Conservation (phyloP, 2,888 invertebrate species). For the Chrysolina haemoptera region DNA sequence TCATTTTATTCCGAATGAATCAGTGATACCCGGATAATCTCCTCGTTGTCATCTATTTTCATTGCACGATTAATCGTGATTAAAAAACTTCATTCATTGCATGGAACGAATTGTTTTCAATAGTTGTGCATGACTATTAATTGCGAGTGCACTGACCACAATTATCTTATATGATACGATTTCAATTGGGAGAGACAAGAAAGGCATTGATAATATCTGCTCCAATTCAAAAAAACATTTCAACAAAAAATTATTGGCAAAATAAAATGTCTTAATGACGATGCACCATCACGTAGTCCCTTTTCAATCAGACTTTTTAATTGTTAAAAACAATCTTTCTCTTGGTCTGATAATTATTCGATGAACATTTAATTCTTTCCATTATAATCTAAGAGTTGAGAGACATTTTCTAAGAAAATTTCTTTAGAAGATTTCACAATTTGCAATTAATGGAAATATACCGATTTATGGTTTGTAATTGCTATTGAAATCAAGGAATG, state of each 20-base stretch:
- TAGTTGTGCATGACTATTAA: slow-evolving; percentile 4
- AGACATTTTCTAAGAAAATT: no score
- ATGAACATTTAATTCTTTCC: background rate
- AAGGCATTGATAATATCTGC: background rate
- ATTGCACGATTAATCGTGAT: slow-evolving; percentile 1
- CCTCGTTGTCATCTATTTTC: background rate
- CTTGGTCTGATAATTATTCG: background rate
- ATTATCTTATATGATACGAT: background rate
- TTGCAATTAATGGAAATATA: no score
- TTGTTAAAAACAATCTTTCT: background rate
- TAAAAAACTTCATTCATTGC: background rate
- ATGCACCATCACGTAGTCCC: background rate
- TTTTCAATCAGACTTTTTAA: background rate
- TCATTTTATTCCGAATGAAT: background rate
- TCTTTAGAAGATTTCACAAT: no score
- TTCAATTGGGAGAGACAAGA: background rate
- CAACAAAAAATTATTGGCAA: background rate
- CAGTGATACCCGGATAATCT: background rate
- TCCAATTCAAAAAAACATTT: background rate
- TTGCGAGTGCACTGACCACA: slow-evolving; percentile 1
- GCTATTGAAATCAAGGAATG: no score
- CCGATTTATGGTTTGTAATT: no score
- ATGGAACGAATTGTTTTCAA: slow-evolving; percentile 7
- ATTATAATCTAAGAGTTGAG: no score
- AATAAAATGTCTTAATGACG: background rate